Base-by-base conservation (phyloP, 2,888 invertebrate genomes). In the Drosophila anceps region DNA sequence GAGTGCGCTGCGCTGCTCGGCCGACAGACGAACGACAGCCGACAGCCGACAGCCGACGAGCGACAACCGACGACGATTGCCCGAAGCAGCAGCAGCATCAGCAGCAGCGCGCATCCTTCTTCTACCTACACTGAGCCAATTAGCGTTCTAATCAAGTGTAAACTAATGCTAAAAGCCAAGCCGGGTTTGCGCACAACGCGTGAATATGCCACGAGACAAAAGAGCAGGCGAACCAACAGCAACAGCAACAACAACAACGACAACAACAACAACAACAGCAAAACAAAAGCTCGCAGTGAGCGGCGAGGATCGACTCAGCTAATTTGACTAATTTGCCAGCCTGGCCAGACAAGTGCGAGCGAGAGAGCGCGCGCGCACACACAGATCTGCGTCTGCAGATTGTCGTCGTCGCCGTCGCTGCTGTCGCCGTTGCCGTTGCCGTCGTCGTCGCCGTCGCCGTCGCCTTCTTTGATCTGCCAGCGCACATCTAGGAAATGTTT, bases 401-500 rank as follows among this genome's bases (percentile, higher is more conserved):
- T 81, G 76, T 75, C 71, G 78, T 81, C 82, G 86, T 80, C 69
- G 82, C 79, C 90, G 64, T 18, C 41, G 46, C 33, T 57, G 81
- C 79, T 79, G 80, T 20, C 39, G 46, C 33, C 60, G 82, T 79
- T 80, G 80, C 72, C 82, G 87, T 58, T 66, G 81, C 81, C 81
- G 53, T 33, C 29, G 68, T 31, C 63, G 66, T 41, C 39, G 81
- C 74, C 78, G 82, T 84, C 82, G 90, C 79, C 69, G 82, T 85
- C 91, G 73, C 68, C 58, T 73, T 73, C 82, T 93, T 92, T 93
- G 92, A 93, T 92, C 92, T 93, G 93, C 92, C 93, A 92, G 87
- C 90, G 92, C 89, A 84, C 92, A 93, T 93, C 93, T 93, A 93
- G 93, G 93, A 93, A 93, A 93, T 92, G 93, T 93, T 93, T 93